phyloP scores from a whole-genome alignment of 2,797 vertebrate genomes.

The Myotis daubentonii region DNA sequence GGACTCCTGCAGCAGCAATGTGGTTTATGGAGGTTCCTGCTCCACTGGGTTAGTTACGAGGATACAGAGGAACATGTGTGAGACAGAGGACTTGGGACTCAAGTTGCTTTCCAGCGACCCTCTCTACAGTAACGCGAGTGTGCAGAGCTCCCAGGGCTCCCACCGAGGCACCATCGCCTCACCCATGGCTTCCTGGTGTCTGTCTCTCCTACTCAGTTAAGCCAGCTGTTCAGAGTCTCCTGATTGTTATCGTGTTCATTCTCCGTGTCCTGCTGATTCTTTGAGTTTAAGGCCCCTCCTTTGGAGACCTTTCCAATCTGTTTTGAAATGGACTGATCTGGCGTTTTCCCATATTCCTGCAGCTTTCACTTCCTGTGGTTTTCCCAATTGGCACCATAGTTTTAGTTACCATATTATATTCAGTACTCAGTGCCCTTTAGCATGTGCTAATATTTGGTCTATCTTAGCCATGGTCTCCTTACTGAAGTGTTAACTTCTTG shows the following conservation, averaged over 20 bases:
- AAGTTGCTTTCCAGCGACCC: accelerated
- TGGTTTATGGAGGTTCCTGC: background rate
- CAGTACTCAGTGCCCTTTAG: background rate
- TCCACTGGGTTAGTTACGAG: background rate
- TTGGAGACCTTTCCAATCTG: background rate
- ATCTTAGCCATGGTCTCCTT: background rate
- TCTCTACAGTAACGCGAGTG: background rate
- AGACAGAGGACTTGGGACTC: background rate
- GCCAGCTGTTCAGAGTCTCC: background rate
- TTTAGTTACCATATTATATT: background rate
- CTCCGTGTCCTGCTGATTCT: background rate
- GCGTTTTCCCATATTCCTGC: background rate
- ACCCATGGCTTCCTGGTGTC: background rate
- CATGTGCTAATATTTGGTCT: background rate
- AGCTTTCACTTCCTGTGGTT: background rate
- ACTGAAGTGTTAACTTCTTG: background rate
- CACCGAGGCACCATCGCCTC: background rate
- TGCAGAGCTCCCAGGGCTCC: background rate
- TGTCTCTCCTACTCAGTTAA: background rate
- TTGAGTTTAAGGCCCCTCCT: background rate
- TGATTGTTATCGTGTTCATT: background rate
- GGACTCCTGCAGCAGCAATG: background rate
- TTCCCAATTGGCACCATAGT: background rate
- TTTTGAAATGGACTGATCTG: background rate
- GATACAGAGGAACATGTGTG: no score